These are phyloP conservation scores for Sialis fuliginosa DNA, from an alignment of 2,888 invertebrate genomes.

Conservation along the genomic window DNA sequence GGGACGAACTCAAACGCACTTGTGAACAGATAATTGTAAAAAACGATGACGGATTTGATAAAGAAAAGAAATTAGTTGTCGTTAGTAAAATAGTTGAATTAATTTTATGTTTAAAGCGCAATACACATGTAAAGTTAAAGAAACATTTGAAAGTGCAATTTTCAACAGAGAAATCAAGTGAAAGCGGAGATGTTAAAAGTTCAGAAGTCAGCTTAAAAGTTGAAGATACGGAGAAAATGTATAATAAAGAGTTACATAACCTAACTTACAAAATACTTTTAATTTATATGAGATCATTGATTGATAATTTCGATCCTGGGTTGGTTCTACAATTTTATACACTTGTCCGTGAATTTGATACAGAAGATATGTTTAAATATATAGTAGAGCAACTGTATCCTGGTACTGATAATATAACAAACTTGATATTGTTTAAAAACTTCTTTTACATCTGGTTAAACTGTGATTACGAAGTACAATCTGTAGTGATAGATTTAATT, in stretches of 20 bases:
- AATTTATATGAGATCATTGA: constrained; percentile 36
- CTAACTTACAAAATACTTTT: constrained; percentile 29
- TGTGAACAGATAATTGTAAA: constrained; percentile 18
- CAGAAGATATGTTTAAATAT: constrained; percentile 28
- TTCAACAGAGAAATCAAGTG: constrained; percentile 14
- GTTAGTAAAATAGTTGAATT: constrained; percentile 28
- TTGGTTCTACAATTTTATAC: constrained; percentile 33
- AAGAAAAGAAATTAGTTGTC: constrained; percentile 12
- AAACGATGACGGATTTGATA: constrained; percentile 12
- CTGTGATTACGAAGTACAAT: constrained; percentile 30
- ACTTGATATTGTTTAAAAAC: constrained; percentile 22
- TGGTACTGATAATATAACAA: background rate
- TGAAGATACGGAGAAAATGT: constrained; percentile 19
- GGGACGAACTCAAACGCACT: constrained; percentile 20
- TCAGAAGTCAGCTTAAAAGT: constrained; percentile 12
- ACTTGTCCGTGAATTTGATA: constrained; percentile 37
- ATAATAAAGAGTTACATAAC: constrained; percentile 26
- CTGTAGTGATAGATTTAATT: constrained; percentile 38
- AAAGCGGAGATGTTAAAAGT: constrained; percentile 9
- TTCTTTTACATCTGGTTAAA: constrained; percentile 30
- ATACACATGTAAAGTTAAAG: constrained; percentile 22
- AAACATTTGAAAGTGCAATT: constrained; percentile 37
- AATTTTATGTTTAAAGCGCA: constrained; percentile 24
- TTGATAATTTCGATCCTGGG: constrained; percentile 23
- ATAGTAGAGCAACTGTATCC: constrained; percentile 18